A percentile compares a stretch with the other conserved stretches of the same genome.
phyloP scores from a whole-genome alignment of 2,113 vertebrate species.

The Psittacula cyanocephala region DNA sequence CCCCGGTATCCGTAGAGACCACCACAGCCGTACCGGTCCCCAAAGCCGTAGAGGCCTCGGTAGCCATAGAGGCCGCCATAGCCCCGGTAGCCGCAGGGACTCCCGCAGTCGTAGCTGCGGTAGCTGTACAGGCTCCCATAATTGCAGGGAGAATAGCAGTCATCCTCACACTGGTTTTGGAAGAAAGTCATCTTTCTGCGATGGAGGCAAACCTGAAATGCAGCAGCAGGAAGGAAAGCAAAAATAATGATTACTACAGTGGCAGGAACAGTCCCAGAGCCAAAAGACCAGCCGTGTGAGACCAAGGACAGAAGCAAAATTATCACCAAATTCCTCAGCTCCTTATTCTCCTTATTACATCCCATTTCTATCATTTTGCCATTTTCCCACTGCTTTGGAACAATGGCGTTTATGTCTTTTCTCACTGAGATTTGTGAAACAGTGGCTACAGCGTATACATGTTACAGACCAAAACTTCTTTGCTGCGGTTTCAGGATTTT shows the following conservation, averaged over 20 bases:
- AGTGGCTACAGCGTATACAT: fast-evolving
- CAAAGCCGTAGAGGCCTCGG: not conserved
- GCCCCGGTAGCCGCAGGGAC: not conserved
- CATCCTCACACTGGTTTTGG: not conserved
- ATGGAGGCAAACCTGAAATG: not conserved
- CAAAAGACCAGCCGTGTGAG: fast-evolving
- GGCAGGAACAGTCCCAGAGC: not conserved
- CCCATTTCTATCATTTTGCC: not conserved
- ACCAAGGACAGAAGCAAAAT: not conserved
- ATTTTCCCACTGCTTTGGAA: fast-evolving
- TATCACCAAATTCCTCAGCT: not conserved
- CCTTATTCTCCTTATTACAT: fast-evolving
- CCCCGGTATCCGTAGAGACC: not conserved
- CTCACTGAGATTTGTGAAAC: fast-evolving
- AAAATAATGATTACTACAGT: not conserved
- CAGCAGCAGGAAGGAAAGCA: not conserved
- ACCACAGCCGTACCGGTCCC: not conserved
- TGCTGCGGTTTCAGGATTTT: not conserved
- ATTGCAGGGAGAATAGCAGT: conserved; percentile 22
- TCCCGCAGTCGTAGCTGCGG: not conserved
- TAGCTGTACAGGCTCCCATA: not conserved
- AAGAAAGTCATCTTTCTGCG: conserved; percentile 8
- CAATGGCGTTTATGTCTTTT: not conserved
- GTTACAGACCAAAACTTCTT: not conserved
- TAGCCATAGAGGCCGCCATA: not conserved